A percentile compares a stretch with the other conserved stretches of the same genome.
Conservation (phyloP, 2,113 vertebrate species). For the Protobothrops mucrosquamatus region DNA sequence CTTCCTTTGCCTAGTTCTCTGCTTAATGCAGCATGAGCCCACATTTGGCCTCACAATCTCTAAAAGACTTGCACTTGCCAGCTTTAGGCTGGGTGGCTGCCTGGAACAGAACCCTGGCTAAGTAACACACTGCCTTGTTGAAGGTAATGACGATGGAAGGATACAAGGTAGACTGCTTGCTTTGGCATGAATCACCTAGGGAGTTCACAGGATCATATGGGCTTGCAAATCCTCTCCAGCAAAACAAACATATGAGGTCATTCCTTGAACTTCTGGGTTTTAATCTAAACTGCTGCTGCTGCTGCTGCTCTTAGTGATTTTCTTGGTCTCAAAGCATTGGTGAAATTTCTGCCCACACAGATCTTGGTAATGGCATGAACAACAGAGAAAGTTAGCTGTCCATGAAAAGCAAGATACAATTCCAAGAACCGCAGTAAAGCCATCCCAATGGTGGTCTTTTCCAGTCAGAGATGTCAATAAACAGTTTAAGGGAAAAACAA, state of each 20-base stretch:
- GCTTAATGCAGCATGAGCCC: neutral
- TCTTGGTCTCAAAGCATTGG: neutral
- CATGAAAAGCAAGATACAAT: neutral
- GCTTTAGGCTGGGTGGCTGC: neutral
- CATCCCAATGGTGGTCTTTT: neutral
- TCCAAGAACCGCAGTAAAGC: neutral
- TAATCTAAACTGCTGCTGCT: accelerated
- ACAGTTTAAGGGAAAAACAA: neutral
- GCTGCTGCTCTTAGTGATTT: accelerated
- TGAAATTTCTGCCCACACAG: neutral
- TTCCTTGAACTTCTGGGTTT: accelerated
- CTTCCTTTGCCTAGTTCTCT: neutral
- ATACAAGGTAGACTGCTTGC: slow-evolving; percentile 27
- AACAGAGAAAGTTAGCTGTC: neutral
- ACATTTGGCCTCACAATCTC: neutral
- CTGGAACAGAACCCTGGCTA: neutral
- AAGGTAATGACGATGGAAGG: neutral
- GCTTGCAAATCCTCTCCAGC: slow-evolving; percentile 27
- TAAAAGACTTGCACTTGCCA: neutral
- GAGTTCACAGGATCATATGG: slow-evolving; percentile 37
- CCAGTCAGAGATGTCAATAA: neutral
- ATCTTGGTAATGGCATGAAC: neutral
- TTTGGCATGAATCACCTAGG: slow-evolving; percentile 16
- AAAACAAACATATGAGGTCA: slow-evolving; percentile 41
- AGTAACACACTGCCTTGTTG: neutral